Conservation (phyloP, 2,797 vertebrate species). For the Paramormyrops hopkinsi region DNA sequence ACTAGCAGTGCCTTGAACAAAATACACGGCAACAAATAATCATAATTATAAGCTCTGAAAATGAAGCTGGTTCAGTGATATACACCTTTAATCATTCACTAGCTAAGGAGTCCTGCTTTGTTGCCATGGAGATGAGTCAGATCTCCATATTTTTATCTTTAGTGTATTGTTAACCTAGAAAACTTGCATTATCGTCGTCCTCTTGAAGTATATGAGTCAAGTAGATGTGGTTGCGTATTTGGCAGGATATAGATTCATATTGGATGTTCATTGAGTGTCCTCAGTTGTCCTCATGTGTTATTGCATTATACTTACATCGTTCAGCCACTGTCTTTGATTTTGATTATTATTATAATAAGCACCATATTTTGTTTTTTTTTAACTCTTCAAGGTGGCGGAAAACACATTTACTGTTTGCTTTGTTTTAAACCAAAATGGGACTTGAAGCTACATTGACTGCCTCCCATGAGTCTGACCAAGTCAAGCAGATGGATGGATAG, state of each 20-base stretch:
- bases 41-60: background rate
- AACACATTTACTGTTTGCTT: background rate
- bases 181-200: conserved; percentile 10
- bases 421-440: background rate
- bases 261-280: background rate
- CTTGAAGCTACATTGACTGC: background rate
- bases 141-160: conserved; percentile 23
- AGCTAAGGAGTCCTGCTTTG: conserved; percentile 17
- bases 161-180: conserved; percentile 19
- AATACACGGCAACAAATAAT: background rate
- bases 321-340: background rate
- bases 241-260: background rate
- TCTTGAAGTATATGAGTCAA: background rate
- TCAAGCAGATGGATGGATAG: background rate
- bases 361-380: background rate
- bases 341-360: background rate
- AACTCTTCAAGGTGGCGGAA: background rate
- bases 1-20: conserved; percentile 17
- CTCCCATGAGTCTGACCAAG: background rate
- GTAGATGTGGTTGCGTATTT: background rate
- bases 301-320: background rate
- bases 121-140: conserved; percentile 37
- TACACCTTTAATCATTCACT: conserved; percentile 6
- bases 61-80: conserved; percentile 21
- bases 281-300: background rate